Evolutionary conservation across 2,888 invertebrate genomes (phyloP).

Genomic region (Brenthis daphne): DNA sequence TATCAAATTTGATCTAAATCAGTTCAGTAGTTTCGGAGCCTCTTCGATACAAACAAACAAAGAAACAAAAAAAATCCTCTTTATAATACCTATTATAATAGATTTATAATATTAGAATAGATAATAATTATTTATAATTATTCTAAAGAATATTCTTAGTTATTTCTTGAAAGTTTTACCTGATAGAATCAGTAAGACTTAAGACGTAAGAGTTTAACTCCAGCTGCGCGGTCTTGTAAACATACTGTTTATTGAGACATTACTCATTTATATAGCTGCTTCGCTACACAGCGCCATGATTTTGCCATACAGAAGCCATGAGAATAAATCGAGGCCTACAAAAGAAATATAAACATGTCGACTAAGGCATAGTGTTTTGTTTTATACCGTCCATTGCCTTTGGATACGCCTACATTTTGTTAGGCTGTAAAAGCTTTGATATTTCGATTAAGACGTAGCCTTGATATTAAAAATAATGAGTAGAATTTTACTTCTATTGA

Average conservation of each 20-base stretch:
- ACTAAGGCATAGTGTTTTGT: neutral
- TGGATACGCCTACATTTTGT: neutral
- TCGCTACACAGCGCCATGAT: conserved; percentile 42
- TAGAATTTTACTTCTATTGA: too few species aligned
- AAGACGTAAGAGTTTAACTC: too few species aligned
- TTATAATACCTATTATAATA: too few species aligned
- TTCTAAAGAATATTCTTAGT: conserved; percentile 14
- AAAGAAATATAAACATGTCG: conserved; percentile 22
- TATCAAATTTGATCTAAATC: too few species aligned
- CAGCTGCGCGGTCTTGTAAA: conserved; percentile 37
- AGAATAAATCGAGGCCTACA: conserved; percentile 21
- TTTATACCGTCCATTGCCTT: neutral
- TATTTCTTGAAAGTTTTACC: conserved; percentile 22
- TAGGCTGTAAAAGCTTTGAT: too few species aligned
- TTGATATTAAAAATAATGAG: too few species aligned
- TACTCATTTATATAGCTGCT: conserved; percentile 48
- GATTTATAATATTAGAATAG: too few species aligned
- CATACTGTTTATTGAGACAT: conserved; percentile 51
- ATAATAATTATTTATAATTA: neutral
- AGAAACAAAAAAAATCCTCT: too few species aligned
- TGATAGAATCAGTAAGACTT: conserved; percentile 19
- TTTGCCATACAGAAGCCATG: conserved; percentile 23
- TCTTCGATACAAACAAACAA: too few species aligned
- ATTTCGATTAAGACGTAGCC: too few species aligned
- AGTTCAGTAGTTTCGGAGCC: too few species aligned